Conservation (phyloP, 2,113 vertebrate species). For the Poicephalus gulielmi region DNA sequence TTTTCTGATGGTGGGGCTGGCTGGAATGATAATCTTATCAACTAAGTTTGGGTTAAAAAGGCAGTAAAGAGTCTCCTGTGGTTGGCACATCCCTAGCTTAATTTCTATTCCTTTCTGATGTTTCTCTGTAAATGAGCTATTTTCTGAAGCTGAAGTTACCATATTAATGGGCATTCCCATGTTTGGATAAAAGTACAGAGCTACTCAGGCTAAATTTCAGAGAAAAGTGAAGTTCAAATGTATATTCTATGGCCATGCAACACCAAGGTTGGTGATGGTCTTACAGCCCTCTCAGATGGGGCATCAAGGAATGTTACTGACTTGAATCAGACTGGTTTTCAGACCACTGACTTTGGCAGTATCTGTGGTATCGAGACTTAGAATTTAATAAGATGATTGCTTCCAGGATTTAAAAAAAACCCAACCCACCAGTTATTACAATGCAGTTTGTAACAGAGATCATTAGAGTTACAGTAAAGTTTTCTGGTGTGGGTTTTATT, state of each 20-base stretch:
- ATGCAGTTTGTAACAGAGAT: neutral
- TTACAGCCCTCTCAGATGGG: neutral
- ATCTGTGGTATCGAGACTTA: neutral
- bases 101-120: neutral
- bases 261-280: too few relatives aligned
- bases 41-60: neutral
- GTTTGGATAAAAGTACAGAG: neutral
- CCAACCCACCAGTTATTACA: neutral
- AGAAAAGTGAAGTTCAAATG: accelerated
- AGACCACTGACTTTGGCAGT: neutral
- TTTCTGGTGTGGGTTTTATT: neutral
- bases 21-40: too few relatives aligned
- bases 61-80: neutral
- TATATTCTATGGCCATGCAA: accelerated
- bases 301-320: neutral
- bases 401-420: neutral
- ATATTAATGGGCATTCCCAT: neutral
- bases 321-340: neutral
- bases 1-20: neutral
- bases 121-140: neutral
- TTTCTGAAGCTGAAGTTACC: neutral
- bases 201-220: neutral
- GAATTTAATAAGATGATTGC: neutral
- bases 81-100: neutral
- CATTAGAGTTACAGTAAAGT: neutral